Evolutionary conservation across 2,797 vertebrate species (phyloP), one percentile per base, ranked within the genome.

Genomic region (Pelodytes ibericus): DNA sequence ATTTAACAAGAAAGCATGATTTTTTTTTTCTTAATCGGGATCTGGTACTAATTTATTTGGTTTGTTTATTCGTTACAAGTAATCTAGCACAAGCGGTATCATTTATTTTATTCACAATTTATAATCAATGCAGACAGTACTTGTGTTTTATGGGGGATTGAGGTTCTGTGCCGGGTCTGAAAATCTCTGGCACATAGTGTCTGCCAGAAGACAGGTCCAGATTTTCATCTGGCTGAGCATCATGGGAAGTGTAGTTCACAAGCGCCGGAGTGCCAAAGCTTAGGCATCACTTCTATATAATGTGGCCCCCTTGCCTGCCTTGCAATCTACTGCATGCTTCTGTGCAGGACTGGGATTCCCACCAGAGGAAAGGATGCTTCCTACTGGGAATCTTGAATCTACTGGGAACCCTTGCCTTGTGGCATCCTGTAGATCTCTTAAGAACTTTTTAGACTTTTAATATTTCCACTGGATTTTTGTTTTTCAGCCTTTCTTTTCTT

Each of bases 101-200:
- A 76, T 70, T 70, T 53, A 29, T 53, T 59, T 24, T 75, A 75
- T 60, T 75, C 73, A 64, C 31, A 18, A 63, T 18, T 58, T 41
- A 70, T 75, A 75, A 75, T 60, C 59, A 57, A 29, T 49, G 64
- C 63, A 53, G 73, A 18, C 57, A 36, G 39, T 36, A 75, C 57
- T 69, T 75, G 61, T 61, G 64, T 62, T 49, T 75, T 69, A 53
- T 75, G 61, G 33, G 29, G 2, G 65, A 53, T 57, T 29, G 57
- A 30, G 59, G 65, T 75, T 41, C 65, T 47, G 63, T 67, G 13
- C 26, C 36, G 31, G 29, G 20, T 49, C 63, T 61, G 15, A 67
- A 60, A 75, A 44, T 36, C 27, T 18, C 60, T 74, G 72, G 62
- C 39, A 33, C 39, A 68, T 25, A 36, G 51, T 61, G 58, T 61